A percentile compares a stretch with the other conserved stretches of the same genome.
Evolutionary conservation across 1,140 invertebrate species (phyloP).

Genomic region (Drosophila watanabei): DNA sequence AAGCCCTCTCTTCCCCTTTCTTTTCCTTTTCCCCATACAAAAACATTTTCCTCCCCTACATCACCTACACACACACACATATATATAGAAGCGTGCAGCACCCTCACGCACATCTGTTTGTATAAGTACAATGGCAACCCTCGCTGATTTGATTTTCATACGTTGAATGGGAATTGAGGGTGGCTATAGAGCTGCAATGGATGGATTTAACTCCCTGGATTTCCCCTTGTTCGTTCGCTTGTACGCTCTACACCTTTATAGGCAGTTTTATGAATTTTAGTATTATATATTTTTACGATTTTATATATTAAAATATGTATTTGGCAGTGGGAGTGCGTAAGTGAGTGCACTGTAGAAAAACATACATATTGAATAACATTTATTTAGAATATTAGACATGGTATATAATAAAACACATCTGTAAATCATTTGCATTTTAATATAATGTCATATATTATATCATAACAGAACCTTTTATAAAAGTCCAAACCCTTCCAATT

Average conservation of each 20-base stretch:
- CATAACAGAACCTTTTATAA: background rate
- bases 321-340: background rate
- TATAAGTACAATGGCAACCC: slow-evolving; percentile 61
- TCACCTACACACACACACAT: slow-evolving; percentile 16
- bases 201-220: slow-evolving; percentile 36
- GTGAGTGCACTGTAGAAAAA: slow-evolving; percentile 5
- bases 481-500: background rate
- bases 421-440: background rate
- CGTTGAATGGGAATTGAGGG: slow-evolving; percentile 36
- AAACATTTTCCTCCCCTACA: slow-evolving; percentile 6
- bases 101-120: slow-evolving; percentile 30
- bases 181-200: slow-evolving; percentile 20
- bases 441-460: background rate
- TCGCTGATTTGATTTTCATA: slow-evolving; percentile 75
- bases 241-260: slow-evolving; percentile 38
- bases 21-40: slow-evolving; percentile 1
- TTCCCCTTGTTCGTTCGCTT: slow-evolving; percentile 2
- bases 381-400: background rate
- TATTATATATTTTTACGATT: slow-evolving; percentile 47
- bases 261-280: slow-evolving; percentile 54
- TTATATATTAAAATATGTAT: slow-evolving; percentile 41
- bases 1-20: slow-evolving; percentile 17
- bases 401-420: background rate
- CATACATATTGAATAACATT: background rate
- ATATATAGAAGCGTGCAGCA: background rate